Conservation (phyloP, 1,140 invertebrate species). For the Stegodyphus mimosarum region DNA sequence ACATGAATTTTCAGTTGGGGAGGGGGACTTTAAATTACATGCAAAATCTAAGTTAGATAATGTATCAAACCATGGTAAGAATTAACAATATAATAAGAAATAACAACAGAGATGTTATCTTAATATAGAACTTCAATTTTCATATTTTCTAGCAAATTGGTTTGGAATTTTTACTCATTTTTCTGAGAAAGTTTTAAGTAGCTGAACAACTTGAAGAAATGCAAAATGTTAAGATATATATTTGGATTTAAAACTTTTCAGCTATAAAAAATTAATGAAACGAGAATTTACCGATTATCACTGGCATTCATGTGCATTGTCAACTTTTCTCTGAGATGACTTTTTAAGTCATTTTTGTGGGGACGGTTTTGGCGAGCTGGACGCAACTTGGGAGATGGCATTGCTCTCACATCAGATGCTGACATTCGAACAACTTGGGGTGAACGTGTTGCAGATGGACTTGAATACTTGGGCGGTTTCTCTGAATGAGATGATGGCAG, state of each 20-base stretch:
- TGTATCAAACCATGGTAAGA: no score
- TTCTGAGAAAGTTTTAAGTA: no score
- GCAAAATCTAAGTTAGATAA: no score
- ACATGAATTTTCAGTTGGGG: no score
- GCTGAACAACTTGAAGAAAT: no score
- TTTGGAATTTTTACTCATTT: no score
- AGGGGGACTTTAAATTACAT: no score
- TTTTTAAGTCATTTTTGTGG: constrained; percentile 37
- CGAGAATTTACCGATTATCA: constrained; percentile 46
- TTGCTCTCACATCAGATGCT: constrained; percentile 22
- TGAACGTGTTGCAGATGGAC: constrained; percentile 19
- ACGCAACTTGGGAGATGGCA: constrained; percentile 46
- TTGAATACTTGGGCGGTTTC: constrained; percentile 21
- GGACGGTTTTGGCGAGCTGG: constrained; percentile 4
- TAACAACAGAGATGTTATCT: no score
- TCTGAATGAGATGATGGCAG: constrained; percentile 27
- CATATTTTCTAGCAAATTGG: no score
- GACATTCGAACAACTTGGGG: constrained; percentile 23
- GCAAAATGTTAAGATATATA: no score
- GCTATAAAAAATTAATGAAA: neutral
- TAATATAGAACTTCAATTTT: no score
- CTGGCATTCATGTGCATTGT: constrained; percentile 36
- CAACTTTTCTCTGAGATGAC: constrained; percentile 31
- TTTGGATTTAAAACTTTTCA: neutral
- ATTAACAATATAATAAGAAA: no score